Evolutionary conservation across 2,797 vertebrate species (phyloP), one percentile per base, ranked within the genome.

Genomic region (Microctenopoma steveboyesi): DNA sequence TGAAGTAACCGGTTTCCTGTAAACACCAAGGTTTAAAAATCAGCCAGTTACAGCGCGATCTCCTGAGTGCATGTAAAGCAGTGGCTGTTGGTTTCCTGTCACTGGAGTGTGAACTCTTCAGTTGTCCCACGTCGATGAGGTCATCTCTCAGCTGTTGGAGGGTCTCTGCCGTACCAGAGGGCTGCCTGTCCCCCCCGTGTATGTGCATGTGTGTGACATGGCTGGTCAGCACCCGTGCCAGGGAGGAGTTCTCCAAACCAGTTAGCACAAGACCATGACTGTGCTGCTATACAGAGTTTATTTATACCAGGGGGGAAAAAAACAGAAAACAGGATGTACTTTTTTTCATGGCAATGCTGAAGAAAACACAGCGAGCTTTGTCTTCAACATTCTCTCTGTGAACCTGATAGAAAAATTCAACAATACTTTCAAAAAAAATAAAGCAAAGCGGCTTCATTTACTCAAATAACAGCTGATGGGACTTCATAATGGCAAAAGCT

Each of bases 141-240:
- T 94, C 91, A 91, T 81, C 30, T 42, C 74, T 92, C 90, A 92
- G 89, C 91, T 93, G 92, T 82, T 80, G 2, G 11, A 22, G 69
- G 79, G 83, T 72, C 74, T 82, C 71, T 43, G 59, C 25, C 30
- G 87, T 91, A 83, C 88, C 83, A 88, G 56, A 71, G 78, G 52
- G 46, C 70, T 37, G 72, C 65, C 76, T 76, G 81, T 82, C 79
- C 72, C 71, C 54, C 43, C 40, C 69, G 14, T 54, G 33, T 33
- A 28, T 42, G 54, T 9, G 37, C 2, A 77, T 27, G 37, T 43
- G 54, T 10, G 39, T 3, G 80, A 84, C 83, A 69, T 65, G 72
- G 67, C 64, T 54, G 74, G 57, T 72, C 64, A 64, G 64, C 51
- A 10, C 72, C 68, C 55, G 28, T 76, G 66, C 64, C 74, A n/a